Conservation (phyloP, 2,797 vertebrate species). For the Ctenopoma kingsleyae region DNA sequence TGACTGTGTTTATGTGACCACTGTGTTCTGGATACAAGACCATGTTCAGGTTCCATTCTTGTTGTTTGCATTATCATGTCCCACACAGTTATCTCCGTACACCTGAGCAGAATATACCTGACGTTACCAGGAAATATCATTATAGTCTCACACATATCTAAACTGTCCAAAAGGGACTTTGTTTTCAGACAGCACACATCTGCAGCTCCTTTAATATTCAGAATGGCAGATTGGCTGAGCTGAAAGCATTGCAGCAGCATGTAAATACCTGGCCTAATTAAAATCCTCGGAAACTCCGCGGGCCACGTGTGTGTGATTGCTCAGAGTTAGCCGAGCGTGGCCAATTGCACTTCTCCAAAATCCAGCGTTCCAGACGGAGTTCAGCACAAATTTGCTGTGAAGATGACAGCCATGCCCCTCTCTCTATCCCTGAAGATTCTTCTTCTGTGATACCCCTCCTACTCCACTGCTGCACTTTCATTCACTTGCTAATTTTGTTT, state of each 20-base stretch:
- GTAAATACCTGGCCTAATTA: constrained; percentile 47
- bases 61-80: constrained; percentile 20
- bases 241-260: constrained; percentile 22
- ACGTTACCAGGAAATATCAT: constrained; percentile 16
- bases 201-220: constrained; percentile 33
- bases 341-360: constrained; percentile 12
- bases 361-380: background rate
- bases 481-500: constrained; percentile 49
- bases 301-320: background rate
- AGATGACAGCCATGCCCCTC: constrained; percentile 12
- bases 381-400: background rate
- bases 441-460: constrained; percentile 33
- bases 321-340: constrained; percentile 19
- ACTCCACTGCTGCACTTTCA: constrained; percentile 36
- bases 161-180: background rate
- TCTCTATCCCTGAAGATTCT: constrained; percentile 37
- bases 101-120: background rate
- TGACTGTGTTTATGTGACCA: constrained; percentile 31
- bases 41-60: constrained; percentile 6
- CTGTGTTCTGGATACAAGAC: constrained; percentile 15
- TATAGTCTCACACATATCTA: background rate
- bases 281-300: constrained; percentile 22
- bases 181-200: constrained; percentile 25
- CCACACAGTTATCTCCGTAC: background rate
- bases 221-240: constrained; percentile 11